Base-by-base conservation (phyloP, 2,113 vertebrate species). In the Chaetodon trifascialis region DNA sequence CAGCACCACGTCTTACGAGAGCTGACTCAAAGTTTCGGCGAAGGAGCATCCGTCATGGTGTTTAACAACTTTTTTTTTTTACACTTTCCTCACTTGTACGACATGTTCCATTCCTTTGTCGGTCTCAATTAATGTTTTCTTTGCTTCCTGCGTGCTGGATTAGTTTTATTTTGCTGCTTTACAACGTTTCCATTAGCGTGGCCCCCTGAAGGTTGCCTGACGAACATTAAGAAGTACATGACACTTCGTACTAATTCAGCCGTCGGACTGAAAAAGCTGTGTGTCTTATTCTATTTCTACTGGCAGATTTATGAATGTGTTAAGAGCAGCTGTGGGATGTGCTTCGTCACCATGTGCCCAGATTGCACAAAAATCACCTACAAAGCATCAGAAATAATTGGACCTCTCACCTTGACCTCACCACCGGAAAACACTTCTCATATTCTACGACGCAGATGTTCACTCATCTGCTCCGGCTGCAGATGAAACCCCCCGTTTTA, bases 381-480 rank as follows among this genome's bases (percentile, higher is more conserved):
- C 59, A 59, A 17, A 11, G 17, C 62, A 65, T 84, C 40, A 73
- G 56, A 77, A 54, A 73, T 65, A 82, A 77, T 66, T 51, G 47
- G 34, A 60, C 55, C 16, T 62, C 56, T 73, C 65, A 73, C 17
- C 9, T 46, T 55, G 70, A 86, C 79, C 85, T 66, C 76, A 77
- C 81, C 73, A 4, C 60, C 40, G 1, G 30, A 52, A 76, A 81
- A 67, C 76, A 79, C 76, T 74, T 65, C 58, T 64, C 14, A 5
- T 25, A 56, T 54, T 51, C 49, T 10, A 12, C 64, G 71, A 85
- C 44, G 55, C 84, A 77, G 80, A 78, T 75, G 68, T 46, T 82
- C 59, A 49, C 21, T 23, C n/a, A 7, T 51, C 67, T 42, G 76
- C 83, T 71, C 80, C 7, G 7, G 79, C 64, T 81, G 80, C 63